Base-by-base conservation (phyloP, 2,888 invertebrate genomes). In the Tryphoninae sp. region DNA sequence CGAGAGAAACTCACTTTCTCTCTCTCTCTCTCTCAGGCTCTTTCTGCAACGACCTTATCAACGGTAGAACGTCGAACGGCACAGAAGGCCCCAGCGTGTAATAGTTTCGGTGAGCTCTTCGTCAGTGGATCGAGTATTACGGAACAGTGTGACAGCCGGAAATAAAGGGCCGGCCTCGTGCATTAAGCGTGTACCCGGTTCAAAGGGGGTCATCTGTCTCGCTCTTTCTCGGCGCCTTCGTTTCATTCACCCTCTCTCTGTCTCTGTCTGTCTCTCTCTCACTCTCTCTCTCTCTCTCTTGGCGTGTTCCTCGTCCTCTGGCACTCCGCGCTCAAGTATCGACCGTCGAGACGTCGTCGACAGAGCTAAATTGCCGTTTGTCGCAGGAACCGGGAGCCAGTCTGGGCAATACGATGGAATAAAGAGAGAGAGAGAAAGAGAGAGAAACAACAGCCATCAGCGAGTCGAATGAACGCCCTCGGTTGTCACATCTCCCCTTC, bases 341-440 rank as follows among this genome's bases (percentile, higher is more conserved):
- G 84, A 83, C 78, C 77, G 78, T 74, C 79, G 76, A 82, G 73
- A 78, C 75, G 78, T 68, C 77, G 78, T 68, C 77, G 81, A 84
- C 88, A 87, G 86, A 86, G 87, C 87, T 89, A 89, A 89, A 89
- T 89, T 89, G 88, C 88, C 87, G 87, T 89, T 89, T 89, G 89
- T 88, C 86, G 87, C 84, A 78, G 81, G 85, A 86, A 78, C 61
- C 45, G 84, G 83, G 84, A 86, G 58, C 62, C 55, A 55, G 55
- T 16, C 64, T 64, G 23, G 33, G 11, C 13, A 13, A 45, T 45
- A 45, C 45, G 45, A 45, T 9, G 9, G 45, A 45, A 45, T 45
- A 13, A 13, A 13, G 33, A 23, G 13, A 53, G 73, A 11, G 51
- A 23, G 62, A 26, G 42, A 45, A 11, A 13, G 22, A 33, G 42